These are phyloP conservation scores for Miltochrista miniata DNA, from an alignment of 2,888 invertebrate species.

Conservation along the genomic window DNA sequence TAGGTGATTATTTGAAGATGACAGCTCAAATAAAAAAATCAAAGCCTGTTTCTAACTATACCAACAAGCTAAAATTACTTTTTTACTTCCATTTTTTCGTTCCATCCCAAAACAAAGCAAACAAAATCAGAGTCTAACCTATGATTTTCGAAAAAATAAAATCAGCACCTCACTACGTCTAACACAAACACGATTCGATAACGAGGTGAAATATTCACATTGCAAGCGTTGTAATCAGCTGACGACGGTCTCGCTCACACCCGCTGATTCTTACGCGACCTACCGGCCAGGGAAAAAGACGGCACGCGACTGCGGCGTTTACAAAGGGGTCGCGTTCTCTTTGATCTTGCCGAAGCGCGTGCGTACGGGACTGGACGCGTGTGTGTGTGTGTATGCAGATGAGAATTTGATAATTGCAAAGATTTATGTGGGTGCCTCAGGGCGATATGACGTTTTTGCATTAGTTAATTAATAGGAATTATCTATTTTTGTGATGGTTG, in stretches of 20 bases:
- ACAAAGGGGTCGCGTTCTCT: conserved; percentile 81
- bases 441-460: conserved; percentile 33
- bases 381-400: conserved; percentile 77
- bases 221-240: conserved; percentile 76
- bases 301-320: conserved; percentile 77
- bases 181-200: conserved; percentile 83
- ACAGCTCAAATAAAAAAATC: not conserved
- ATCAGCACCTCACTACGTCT: conserved; percentile 62
- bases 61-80: not conserved
- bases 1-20: too few species aligned
- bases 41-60: not conserved
- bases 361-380: conserved; percentile 63
- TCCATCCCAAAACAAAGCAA: conserved; percentile 18
- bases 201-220: conserved; percentile 84
- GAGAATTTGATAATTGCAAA: conserved; percentile 83
- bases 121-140: conserved; percentile 53
- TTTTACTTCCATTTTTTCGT: conserved; percentile 11
- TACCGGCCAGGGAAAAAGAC: conserved; percentile 72
- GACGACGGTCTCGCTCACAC: conserved; percentile 65
- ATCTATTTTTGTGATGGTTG: conserved; percentile 22
- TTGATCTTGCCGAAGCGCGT: conserved; percentile 81
- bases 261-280: conserved; percentile 48
- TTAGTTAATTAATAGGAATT: conserved; percentile 37
- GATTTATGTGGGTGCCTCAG: conserved; percentile 68
- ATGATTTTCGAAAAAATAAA: conserved; percentile 46